Evolutionary conservation across 2,888 invertebrate genomes (phyloP), one percentile per base, ranked within the genome.

Genomic region (Boloria euphrosyne): DNA sequence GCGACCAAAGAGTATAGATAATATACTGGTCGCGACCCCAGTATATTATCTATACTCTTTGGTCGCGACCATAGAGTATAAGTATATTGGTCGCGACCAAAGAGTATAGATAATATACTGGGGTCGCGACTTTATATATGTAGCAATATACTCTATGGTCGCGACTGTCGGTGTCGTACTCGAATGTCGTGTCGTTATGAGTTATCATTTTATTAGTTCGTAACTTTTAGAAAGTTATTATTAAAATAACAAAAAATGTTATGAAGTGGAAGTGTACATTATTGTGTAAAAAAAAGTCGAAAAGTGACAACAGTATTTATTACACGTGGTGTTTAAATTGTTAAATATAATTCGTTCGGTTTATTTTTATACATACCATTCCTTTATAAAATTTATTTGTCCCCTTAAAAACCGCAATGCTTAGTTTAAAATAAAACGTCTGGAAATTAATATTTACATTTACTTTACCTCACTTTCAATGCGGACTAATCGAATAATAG

Each of bases 401-500:
- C 14, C 22, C 13, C n/a, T 22, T 46, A 22, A 14, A 46, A 22
- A 14, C n/a, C 46, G 46, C 22, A 57, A 57, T 57, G 57, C 10
- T 38, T 38, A 38, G 31, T 27, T 22, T 16, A 46, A 57, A 57
- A 57, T 46, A 57, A 57, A 57, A 27, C 27, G 57, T 22, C 10
- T 46, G 22, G 22, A 18, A 46, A 57, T 13, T n/a, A 22, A 10
- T 46, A 13, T 27, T 46, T 22, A 57, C 13, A 22, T 57, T 38
- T 50, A 50, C 13, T 50, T 49, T 38, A 31, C 38, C 3, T 31
- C 47, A 31, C 13, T 22, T 4, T 44, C 27, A 62, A 50, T 50
- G 51, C n/a, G 14, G 17, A 46, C 13, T 62, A 58, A 53, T 59
- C 67, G 64, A 65, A 73, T 71, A 66, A 27, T 69, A 44, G 62